Base-by-base conservation (phyloP, 2,888 invertebrate species). In the Hermaeophaga mercurialis region DNA sequence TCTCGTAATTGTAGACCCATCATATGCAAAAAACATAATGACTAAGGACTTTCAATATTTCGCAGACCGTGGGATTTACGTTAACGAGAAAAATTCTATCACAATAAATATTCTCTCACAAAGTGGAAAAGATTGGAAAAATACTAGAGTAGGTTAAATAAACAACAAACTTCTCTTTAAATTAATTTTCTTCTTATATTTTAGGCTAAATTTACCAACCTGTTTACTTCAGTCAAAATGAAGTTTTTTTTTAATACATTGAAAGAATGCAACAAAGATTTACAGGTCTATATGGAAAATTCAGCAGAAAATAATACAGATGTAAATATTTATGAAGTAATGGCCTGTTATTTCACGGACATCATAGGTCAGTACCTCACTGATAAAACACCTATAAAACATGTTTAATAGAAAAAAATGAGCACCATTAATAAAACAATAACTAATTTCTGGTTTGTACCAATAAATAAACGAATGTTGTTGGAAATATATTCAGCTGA, bases 21-120 rank as follows among this genome's bases (percentile, higher is more conserved):
- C 69, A 2, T 48, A 69, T 12, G 62, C 72, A 15, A 67, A 66
- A 50, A 56, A 62, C 15, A 59, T 74, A n/a, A 34, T 73, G n/a
- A 63, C 65, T 3, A 70, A 65, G 46, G 74, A 74, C 52, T 75
- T 73, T 53, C 52, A 55, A 1, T 46, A 66, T 52, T 75, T 74
- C 52, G 63, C 62, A 3, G 66, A 70, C 46, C 62, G 72, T 11
- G 70, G 69, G 0, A 36, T 70, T 7, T 65, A 67, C 38, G 46
- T 61, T 34, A 67, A 65, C 48, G 61, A 68, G 31, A 53, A 50
- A 4, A 70, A 70, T 45, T 70, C 70, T 1, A 28, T 73, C 6
- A 63, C 66, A 9, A 66, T 64, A 1, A 64, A 68, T 47, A 48
- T 75, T 8, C 62, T 71, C 36, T 50, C 65, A 5, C 59, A 73